phyloP scores from a whole-genome alignment of 2,797 vertebrate species.

The Choloepus didactylus region DNA sequence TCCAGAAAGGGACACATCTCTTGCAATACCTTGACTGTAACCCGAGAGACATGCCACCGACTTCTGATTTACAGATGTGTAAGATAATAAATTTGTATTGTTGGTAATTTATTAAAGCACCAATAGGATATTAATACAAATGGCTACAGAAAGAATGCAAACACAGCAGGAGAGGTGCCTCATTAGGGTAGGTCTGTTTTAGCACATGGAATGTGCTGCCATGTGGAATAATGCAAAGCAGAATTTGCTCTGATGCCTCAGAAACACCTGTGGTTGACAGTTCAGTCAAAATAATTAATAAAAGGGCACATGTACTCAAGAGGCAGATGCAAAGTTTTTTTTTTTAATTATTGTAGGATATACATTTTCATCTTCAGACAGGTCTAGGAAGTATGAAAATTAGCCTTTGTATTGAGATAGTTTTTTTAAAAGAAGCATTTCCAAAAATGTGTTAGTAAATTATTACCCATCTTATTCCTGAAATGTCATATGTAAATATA shows the following conservation, averaged over 20 bases:
- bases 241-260: not conserved
- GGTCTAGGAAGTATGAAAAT: not conserved
- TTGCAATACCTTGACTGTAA: not conserved
- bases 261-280: constrained; percentile 7
- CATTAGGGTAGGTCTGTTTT: not conserved
- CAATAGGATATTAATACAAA: not conserved
- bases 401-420: constrained; percentile 9
- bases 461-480: constrained; percentile 44
- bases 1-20: not conserved
- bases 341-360: not conserved
- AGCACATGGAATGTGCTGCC: not conserved
- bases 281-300: constrained; percentile 53
- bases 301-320: constrained; percentile 31
- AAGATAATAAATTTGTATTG: not conserved
- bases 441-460: constrained; percentile 32
- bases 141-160: not conserved
- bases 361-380: constrained; percentile 45
- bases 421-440: constrained; percentile 1
- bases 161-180: not conserved
- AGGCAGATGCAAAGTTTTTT: not conserved
- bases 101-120: not conserved
- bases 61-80: not conserved
- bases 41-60: not conserved
- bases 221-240: not conserved
- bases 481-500: constrained; percentile 64